Percentiles rank a stretch among this genome's conserved stretches.
phyloP scores from a whole-genome alignment of 2,888 invertebrate species.

The Strigamia maritima region DNA sequence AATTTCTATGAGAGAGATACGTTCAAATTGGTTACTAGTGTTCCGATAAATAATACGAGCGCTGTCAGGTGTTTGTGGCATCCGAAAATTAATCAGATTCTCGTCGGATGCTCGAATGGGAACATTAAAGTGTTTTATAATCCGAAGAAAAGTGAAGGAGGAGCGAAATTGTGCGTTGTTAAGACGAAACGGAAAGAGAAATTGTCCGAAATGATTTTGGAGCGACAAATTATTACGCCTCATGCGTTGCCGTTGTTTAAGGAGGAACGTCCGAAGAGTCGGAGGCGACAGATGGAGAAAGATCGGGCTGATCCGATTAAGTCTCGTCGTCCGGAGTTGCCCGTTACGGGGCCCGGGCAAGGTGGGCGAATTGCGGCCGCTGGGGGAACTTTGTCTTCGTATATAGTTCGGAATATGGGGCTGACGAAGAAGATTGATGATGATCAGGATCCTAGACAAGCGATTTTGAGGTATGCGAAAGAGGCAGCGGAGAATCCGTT shows the following conservation, averaged over 20 bases:
- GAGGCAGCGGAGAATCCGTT: conserved; percentile 94
- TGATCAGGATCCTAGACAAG: conserved; percentile 87
- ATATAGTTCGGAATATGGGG: conserved; percentile 91
- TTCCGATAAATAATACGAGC: conserved; percentile 71
- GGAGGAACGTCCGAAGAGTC: conserved; percentile 82
- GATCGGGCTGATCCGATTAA: conserved; percentile 66
- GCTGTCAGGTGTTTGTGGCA: conserved; percentile 92
- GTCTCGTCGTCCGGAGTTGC: conserved; percentile 58
- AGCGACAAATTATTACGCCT: conserved; percentile 92
- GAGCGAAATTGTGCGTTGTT: conserved; percentile 83
- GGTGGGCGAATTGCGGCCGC: conserved; percentile 93
- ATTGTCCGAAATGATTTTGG: conserved; percentile 79
- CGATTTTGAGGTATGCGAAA: conserved; percentile 89
- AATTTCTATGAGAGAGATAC: conserved; percentile 76
- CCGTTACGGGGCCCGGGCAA: conserved; percentile 57
- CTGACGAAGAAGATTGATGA: conserved; percentile 86
- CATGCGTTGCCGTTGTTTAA: conserved; percentile 93
- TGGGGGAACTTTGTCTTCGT: conserved; percentile 92
- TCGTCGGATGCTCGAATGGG: conserved; percentile 88
- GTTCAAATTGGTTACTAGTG: conserved; percentile 68
- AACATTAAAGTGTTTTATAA: conserved; percentile 87
- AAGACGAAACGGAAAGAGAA: conserved; percentile 75
- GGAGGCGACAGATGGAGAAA: conserved; percentile 85
- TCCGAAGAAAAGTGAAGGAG: conserved; percentile 72
- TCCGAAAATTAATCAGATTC: conserved; percentile 94